phyloP scores from a whole-genome alignment of 2,888 invertebrate genomes.

The Miltochrista miniata region DNA sequence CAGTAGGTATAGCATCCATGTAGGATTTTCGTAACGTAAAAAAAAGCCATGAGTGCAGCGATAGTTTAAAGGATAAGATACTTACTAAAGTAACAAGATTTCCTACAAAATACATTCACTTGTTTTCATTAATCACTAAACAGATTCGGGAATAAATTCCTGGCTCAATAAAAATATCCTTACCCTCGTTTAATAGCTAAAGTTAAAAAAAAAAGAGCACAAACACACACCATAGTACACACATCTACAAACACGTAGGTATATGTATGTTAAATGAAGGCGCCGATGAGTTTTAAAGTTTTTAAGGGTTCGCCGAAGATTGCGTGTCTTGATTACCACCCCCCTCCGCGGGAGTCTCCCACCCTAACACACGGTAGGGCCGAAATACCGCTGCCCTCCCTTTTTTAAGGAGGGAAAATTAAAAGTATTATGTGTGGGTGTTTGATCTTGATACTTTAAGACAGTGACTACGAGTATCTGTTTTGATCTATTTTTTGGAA shows the following conservation, averaged over 20 bases:
- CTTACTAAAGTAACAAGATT: too few relatives aligned
- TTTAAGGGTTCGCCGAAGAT: constrained; percentile 86
- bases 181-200: constrained; percentile 20
- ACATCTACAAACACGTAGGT: constrained; percentile 22
- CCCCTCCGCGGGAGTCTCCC: constrained; percentile 44
- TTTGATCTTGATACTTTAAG: constrained; percentile 70
- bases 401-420: constrained; percentile 84
- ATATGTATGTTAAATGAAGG: constrained; percentile 39
- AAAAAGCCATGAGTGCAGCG: too few relatives aligned
- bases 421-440: constrained; percentile 66
- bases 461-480: constrained; percentile 13
- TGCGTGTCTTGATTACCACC: constrained; percentile 86
- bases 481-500: too few relatives aligned
- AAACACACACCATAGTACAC: constrained; percentile 36
- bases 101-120: too few relatives aligned
- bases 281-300: constrained; percentile 85
- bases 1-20: too few relatives aligned
- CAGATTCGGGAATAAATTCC: neutral
- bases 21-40: too few relatives aligned
- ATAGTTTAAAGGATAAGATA: too few relatives aligned
- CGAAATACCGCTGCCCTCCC: constrained; percentile 77
- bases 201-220: constrained; percentile 45
- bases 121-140: too few relatives aligned
- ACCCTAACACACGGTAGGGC: constrained; percentile 61
- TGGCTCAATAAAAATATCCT: neutral